Evolutionary conservation across 2,797 vertebrate genomes (phyloP), one percentile per base, ranked within the genome.

Genomic region (Gephyroberyx darwinii): DNA sequence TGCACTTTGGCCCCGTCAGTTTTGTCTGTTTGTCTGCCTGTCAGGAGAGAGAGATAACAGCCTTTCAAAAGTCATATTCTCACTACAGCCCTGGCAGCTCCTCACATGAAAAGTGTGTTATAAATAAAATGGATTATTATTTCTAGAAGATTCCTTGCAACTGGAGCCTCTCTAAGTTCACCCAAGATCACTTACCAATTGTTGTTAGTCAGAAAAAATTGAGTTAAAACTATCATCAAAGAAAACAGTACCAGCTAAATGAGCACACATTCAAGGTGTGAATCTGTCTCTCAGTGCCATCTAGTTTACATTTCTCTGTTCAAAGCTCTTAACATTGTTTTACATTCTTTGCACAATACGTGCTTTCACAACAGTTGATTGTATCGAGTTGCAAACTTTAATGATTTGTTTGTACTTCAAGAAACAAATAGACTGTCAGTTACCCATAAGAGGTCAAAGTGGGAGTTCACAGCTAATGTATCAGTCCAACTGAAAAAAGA

Each of bases 401-500:
- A 87, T 86, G 74, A 85, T 78, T 75, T 80, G 78, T 82, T 82
- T 54, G 69, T 78, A 80, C 84, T 88, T 88, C 77, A 84, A 83
- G 71, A 86, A 86, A 88, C 80, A 86, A 85, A 90, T 89, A 83
- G 71, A 48, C 75, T 76, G 77, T 77, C 86, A 84, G 86, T 84
- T 85, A 72, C 52, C 78, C 59, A 60, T 63, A 68, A 85, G 75
- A 74, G 79, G 81, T 85, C 76, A 68, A 81, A 83, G 72, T 80
- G 56, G 72, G 77, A 62, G 76, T 83, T 85, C 71, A 63, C 71
- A 33, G 77, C 74, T 62, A 86, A 84, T 75, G 69, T 71, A 78
- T 65, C 61, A 84, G 74, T 71, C 85, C 67, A 20, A 78, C 1
- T 88, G 77, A 91, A 84, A 74, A 62, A 82, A 74, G 52, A 69